Evolutionary conservation across 2,797 vertebrate species (phyloP), one percentile per base, ranked within the genome.

Genomic region (Platalea minor): DNA sequence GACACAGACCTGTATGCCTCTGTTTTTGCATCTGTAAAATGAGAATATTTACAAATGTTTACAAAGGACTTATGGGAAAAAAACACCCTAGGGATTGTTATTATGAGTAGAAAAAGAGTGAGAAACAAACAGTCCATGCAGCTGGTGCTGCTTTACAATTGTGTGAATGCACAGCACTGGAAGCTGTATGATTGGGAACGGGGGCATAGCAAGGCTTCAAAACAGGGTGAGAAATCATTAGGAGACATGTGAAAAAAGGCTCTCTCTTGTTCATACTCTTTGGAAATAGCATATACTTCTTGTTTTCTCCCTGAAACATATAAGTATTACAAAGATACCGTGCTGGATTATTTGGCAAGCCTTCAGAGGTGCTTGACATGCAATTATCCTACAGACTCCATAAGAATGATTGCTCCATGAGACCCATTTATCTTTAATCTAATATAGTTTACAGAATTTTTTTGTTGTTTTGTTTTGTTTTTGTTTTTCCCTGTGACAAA

Each of bases 351-450:
- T 97, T 97, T 97, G 96, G 90, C 97, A 96, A 89, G 78, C 50
- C 63, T 97, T 95, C 89, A 76, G 89, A 97, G 91, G 94, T 96
- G 97, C 95, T 98, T 89, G 80, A 78, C 78, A 33, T 95, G 87
- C 94, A 97, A 97, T 98, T 97, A 97, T 96, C 93, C 94, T 75
- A 89, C 21, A 26, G 96, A 93, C 57, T 96, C 95, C 84, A 53
- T 61, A 85, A 95, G 69, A 96, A 92, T 85, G 95, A 96, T 91
- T 97, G 89, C 95, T 97, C 86, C 91, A 85, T 60, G 96, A 97
- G 89, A 86, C 89, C 96, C 89, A 82, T 97, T 96, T 98, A 96
- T 97, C 96, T 97, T 98, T 97, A 97, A 97, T 98, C 96, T 97
- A 95, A 97, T 97, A 93, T 77, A 97, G 95, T 98, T 98, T 97